Percentiles rank a stretch among this genome's conserved stretches.
Conservation (phyloP, 2,797 vertebrate species). For the Rhinophrynus dorsalis region DNA sequence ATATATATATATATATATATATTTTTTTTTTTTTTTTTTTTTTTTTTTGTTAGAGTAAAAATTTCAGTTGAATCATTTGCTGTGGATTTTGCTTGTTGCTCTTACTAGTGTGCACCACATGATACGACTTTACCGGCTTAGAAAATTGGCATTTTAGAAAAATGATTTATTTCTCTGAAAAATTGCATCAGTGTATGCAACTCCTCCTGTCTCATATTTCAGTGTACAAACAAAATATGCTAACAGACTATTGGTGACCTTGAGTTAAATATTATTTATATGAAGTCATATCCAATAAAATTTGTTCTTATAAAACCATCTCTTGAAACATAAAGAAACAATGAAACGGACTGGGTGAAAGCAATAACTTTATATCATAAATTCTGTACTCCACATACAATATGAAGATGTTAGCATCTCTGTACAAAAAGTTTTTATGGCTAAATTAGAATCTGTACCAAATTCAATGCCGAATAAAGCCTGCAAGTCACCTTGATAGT, state of each 20-base stretch:
- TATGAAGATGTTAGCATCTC: constrained; percentile 59
- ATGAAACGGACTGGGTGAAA: constrained; percentile 56
- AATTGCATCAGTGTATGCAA: constrained; percentile 9
- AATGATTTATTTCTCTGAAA: background rate
- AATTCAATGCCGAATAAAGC: background rate
- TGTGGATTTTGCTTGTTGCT: background rate
- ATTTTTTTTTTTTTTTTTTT: too few species aligned
- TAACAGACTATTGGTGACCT: constrained; percentile 9
- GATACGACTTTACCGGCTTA: background rate
- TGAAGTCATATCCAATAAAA: background rate
- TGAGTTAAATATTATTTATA: background rate
- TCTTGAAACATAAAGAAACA: constrained; percentile 54
- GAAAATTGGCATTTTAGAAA: constrained; percentile 1
- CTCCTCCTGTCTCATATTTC: background rate
- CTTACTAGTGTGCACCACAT: background rate
- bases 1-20: too few species aligned
- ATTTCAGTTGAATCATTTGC: too few species aligned
- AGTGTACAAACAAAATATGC: background rate
- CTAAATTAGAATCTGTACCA: constrained; percentile 43
- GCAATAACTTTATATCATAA: constrained; percentile 61
- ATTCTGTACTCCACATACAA: constrained; percentile 60
- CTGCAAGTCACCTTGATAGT: background rate
- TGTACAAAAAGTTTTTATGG: constrained; percentile 60
- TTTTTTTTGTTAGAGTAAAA: too few species aligned
- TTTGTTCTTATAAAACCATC: background rate